Evolutionary conservation across 2,113 vertebrate species (phyloP), one percentile per base, ranked within the genome.

Genomic region (Podiceps cristatus): DNA sequence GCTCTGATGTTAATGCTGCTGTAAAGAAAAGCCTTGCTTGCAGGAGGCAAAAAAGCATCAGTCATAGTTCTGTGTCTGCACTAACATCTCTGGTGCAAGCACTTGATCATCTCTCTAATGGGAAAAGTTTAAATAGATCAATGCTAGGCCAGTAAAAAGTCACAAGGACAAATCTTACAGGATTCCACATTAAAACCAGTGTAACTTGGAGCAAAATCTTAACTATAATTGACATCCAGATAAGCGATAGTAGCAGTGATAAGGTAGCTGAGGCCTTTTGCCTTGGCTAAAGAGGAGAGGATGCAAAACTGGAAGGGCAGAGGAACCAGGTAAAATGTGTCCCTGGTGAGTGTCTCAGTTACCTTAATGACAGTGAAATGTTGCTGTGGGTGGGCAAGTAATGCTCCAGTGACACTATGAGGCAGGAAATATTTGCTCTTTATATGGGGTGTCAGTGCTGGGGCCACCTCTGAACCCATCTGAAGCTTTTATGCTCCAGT

Each of bases 91-190:
- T 93, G 79, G 56, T 1, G 0, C 50, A 76, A 78, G 53, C 33
- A 73, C 47, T 85, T 90, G 62, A 49, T 96, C 81, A 83, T 96
- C 63, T 88, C 71, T 93, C 85, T 95, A 88, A 85, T 82, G 63
- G 69, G 78, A 94, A 85, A 90, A 82, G 77, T 93, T 93, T 47
- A 91, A 96, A 85, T 75, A 93, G 73, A 89, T 93, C 81, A 83
- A 10, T 60, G 66, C 62, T 82, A 86, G 93, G 53, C 64, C 76
- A 75, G 64, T 85, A 72, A 68, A 84, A 95, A 91, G 80, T 87
- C 49, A 42, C 45, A 91, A 93, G 77, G 89, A 94, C 87, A 91
- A 79, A 69, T 53, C 59, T 66, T 71, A 42, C 20, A 80, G 78
- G 55, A 52, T 91, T 90, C 58, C 77, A 80, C 49, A 52, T 67